Conservation (phyloP, 2,888 invertebrate species). For the Electrophaes corylata region DNA sequence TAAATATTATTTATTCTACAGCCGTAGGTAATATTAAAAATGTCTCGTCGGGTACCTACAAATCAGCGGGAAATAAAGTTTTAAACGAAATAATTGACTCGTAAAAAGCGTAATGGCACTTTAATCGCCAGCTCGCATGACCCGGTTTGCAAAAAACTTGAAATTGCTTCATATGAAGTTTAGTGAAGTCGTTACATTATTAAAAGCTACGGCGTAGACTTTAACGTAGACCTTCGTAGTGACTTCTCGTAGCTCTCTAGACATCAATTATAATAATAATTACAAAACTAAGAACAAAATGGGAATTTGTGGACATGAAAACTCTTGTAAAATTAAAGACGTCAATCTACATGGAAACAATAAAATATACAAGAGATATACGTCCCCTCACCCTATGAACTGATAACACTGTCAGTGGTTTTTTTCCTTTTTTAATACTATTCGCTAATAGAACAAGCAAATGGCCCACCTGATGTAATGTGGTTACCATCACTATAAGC, state of each 20-base stretch:
- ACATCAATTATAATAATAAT: not conserved
- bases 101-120: constrained; percentile 65
- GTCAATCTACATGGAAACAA: no score
- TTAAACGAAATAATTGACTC: constrained; percentile 58
- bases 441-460: no score
- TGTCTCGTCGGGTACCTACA: constrained; percentile 31
- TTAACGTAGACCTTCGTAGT: constrained; percentile 32
- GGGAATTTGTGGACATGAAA: not conserved
- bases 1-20: constrained; percentile 4
- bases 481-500: no score
- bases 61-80: constrained; percentile 42
- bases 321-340: no score
- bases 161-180: constrained; percentile 60
- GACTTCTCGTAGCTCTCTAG: constrained; percentile 9
- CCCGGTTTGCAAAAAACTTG: constrained; percentile 55
- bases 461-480: no score
- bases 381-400: no score
- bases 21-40: constrained; percentile 30
- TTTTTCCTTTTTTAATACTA: no score
- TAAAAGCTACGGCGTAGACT: constrained; percentile 51
- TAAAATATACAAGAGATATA: no score
- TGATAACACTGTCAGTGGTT: no score
- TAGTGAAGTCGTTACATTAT: constrained; percentile 56
- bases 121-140: constrained; percentile 73
- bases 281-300: not conserved